These are phyloP conservation scores for Arbacia lixula DNA, from an alignment of 53 echinoderm and acorn worm genomes.

Conservation along the genomic window DNA sequence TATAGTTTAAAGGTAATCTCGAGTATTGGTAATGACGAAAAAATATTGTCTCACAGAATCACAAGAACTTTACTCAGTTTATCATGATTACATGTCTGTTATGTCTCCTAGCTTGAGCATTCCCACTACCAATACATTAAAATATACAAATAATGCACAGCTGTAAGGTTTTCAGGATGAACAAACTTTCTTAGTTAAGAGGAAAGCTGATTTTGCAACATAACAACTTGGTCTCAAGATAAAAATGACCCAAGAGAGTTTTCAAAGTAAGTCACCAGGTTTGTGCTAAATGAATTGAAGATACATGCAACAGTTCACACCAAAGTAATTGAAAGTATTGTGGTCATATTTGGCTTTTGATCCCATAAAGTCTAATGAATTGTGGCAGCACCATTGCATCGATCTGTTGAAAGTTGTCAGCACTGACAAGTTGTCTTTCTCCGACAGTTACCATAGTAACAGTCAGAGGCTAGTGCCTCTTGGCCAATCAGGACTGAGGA, in stretches of 20 bases:
- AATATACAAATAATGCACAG: not conserved
- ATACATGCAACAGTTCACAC: too few relatives aligned
- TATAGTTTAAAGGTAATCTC: too few relatives aligned
- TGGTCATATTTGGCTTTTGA: not conserved
- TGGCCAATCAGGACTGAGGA: too few relatives aligned
- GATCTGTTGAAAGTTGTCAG: too few relatives aligned
- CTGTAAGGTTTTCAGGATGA: not conserved
- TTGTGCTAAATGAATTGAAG: not conserved
- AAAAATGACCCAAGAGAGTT: not conserved
- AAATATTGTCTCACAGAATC: too few relatives aligned
- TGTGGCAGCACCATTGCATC: not conserved
- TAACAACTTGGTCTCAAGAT: not conserved
- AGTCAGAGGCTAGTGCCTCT: too few relatives aligned
- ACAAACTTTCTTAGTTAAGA: not conserved
- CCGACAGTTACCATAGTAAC: too few relatives aligned
- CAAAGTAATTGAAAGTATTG: not conserved
- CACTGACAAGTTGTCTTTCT: too few relatives aligned
- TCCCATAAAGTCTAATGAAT: not conserved
- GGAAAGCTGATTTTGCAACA: not conserved
- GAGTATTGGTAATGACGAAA: too few relatives aligned
- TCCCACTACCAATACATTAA: not conserved
- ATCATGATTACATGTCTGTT: not conserved
- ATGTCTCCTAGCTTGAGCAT: not conserved
- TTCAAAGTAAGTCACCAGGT: not conserved
- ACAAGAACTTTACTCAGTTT: too few relatives aligned